Evolutionary conservation across 2,888 invertebrate genomes (phyloP), one percentile per base, ranked within the genome.

Genomic region (Acleris laterana): DNA sequence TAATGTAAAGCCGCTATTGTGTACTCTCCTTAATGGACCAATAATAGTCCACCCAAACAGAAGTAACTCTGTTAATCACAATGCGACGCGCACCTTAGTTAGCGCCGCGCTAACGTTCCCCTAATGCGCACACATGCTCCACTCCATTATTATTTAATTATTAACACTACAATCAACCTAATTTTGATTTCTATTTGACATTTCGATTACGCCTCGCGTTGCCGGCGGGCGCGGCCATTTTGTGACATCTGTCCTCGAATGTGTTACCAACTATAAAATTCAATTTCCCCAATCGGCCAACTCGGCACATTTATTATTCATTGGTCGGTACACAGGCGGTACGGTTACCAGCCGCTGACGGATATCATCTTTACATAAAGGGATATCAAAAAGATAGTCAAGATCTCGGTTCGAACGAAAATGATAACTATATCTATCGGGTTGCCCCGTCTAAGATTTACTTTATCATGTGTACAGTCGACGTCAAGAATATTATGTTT

Each of bases 151-250:
- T 90, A 93, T 91, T 92, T 88, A 91, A 93, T 92, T 91, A 93
- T 92, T 92, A 90, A 93, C 90, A 89, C 83, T 88, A 89, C 92
- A 90, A 89, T 89, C 92, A 89, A 92, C 91, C 92, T 88, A 92
- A 92, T 92, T 93, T 90, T 92, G 90, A 92, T 92, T 92, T 90
- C 86, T 88, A 90, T 93, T 92, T 92, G 90, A 92, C 89, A 89
- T 90, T 93, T 90, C 86, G 87, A 90, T 91, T 89, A 88, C 84
- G 82, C 81, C 79, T 78, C 82, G 80, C 81, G 80, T 83, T 82
- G 87, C 89, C 89, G 83, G 79, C 81, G 88, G 88, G 78, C 77
- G 82, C 85, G 79, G 85, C 85, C 87, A 90, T 90, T 90, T 88
- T 90, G 88, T 89, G 90, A 92, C 93, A 93, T 92, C 92, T 93